Conservation (phyloP, 2,113 vertebrate species). For the Probosciger aterrimus region DNA sequence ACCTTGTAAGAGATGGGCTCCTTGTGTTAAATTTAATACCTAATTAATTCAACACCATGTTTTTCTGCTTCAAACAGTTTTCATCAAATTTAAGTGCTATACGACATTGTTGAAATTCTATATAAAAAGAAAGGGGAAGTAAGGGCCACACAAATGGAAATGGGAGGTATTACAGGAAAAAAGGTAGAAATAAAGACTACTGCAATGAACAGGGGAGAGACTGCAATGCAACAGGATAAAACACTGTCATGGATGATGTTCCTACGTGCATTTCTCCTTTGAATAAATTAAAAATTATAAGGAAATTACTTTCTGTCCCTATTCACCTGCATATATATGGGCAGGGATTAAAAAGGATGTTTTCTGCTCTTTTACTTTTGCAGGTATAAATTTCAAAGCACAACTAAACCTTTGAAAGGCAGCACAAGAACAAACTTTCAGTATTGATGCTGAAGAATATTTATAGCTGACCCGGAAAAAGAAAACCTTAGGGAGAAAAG, state of each 20-base stretch:
- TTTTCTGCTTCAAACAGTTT: not conserved
- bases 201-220: not conserved
- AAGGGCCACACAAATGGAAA: not conserved
- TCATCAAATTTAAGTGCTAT: not conserved
- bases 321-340: not conserved
- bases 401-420: not conserved
- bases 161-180: not conserved
- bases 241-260: not conserved
- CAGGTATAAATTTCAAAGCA: not conserved
- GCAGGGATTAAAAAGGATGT: not conserved
- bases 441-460: conserved; percentile 1
- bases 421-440: not conserved
- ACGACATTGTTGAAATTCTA: not conserved
- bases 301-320: not conserved
- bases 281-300: not conserved
- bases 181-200: not conserved
- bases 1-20: not conserved
- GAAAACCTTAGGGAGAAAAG: not conserved
- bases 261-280: not conserved
- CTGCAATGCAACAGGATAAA: not conserved
- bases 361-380: not conserved
- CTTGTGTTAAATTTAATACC: not conserved
- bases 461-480: conserved; percentile 19
- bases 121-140: not conserved
- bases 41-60: not conserved